Base-by-base conservation (phyloP, 2,113 vertebrate genomes). In the Grallaria varia region DNA sequence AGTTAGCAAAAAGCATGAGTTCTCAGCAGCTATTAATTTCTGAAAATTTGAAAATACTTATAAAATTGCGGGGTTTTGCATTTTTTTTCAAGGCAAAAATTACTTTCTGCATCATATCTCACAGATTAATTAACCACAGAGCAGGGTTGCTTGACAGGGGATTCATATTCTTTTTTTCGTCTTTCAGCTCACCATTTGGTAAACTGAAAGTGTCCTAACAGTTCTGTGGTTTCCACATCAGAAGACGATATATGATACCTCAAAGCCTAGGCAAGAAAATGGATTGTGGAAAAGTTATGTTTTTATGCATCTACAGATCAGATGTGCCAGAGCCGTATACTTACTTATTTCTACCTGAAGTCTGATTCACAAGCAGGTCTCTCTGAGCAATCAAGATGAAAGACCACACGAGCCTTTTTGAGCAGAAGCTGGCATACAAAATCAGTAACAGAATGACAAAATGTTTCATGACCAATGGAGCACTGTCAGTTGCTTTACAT, bases 61-160 rank as follows among this genome's bases (percentile, higher is more conserved):
- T 12, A 71, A 93, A 91, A 35, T 1, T 3, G 0, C 5, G 55
- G 11, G 27, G 39, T 66, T 83, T 84, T 5, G 0, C 9, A 49
- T 13, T 55, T 45, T 47, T 47, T 76, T 68, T 64, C 25, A 39
- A 50, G 8, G 18, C 8, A 66, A 72, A 90, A 78, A 24, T 49
- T 50, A 24, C 6, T 72, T 78, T 78, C 37, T 78, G 9, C 7
- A 44, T 6, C 35, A 50, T 40, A 27, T 55, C 18, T 64, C 28
- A 47, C 8, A 71, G 55, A 74, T 31, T 50, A 44, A 55, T 86
- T 77, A 52, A 10, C 4, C 31, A 68, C 10, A 37, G 28, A 21
- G 12, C 4, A 22, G 8, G 1, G 6, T 45, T 15, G 5, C 1
- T 71, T 80, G 49, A 37, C 10, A 30, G 18, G 10, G 8, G 7